phyloP scores from a whole-genome alignment of 2,113 vertebrate species.

The Ptilorrhoa leucosticta region DNA sequence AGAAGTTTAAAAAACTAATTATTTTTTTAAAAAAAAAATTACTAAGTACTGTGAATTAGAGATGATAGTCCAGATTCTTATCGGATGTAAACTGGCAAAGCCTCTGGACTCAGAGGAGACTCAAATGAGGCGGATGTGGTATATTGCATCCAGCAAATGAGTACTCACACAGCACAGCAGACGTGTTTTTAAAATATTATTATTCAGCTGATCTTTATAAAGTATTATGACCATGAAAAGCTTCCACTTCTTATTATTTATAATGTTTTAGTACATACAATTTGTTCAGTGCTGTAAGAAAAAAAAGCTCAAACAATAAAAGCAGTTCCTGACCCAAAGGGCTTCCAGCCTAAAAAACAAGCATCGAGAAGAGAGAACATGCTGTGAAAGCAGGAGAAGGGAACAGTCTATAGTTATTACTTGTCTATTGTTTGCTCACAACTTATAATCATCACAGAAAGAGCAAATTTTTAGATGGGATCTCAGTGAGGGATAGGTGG shows the following conservation, averaged over 20 bases:
- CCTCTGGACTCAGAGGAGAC: neutral
- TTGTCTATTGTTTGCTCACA: neutral
- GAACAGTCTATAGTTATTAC: constrained; percentile 17
- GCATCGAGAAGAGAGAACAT: constrained; percentile 14
- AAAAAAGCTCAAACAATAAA: neutral
- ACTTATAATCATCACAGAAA: constrained; percentile 50
- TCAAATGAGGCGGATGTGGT: neutral
- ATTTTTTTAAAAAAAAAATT: neutral
- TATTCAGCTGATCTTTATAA: neutral
- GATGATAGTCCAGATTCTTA: neutral
- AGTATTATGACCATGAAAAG: neutral
- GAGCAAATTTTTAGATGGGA: constrained; percentile 7
- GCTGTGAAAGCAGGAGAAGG: constrained; percentile 21
- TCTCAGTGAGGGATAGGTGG: neutral
- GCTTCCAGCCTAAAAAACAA: constrained; percentile 29
- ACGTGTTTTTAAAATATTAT: neutral
- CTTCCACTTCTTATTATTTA: neutral
- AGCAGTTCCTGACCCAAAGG: constrained; percentile 2
- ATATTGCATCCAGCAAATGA: neutral
- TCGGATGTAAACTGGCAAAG: neutral
- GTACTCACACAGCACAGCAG: neutral
- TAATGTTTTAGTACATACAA: neutral
- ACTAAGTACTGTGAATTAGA: neutral
- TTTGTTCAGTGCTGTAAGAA: neutral
- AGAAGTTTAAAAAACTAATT: neutral